These are phyloP conservation scores for Sminthopsis crassicaudata DNA, from an alignment of 2,113 vertebrate species.

Conservation along the genomic window DNA sequence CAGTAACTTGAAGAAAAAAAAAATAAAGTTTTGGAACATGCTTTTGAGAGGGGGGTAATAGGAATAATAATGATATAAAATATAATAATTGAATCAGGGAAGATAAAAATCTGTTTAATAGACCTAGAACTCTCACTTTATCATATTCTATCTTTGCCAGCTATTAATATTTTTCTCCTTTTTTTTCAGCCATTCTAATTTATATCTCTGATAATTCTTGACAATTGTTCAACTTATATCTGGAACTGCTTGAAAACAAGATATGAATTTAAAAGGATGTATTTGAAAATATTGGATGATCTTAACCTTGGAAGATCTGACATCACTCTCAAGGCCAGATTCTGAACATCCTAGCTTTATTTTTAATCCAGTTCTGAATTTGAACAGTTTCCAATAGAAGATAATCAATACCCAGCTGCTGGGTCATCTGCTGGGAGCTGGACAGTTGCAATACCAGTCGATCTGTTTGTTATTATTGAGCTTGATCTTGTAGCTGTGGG, in stretches of 20 bases:
- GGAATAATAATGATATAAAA: background rate
- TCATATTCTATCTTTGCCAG: background rate
- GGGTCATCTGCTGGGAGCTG: background rate
- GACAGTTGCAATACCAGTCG: background rate
- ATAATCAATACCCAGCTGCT: background rate
- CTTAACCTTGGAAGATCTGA: constrained; percentile 46
- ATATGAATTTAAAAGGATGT: constrained; percentile 48
- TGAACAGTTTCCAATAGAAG: background rate
- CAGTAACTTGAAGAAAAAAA: background rate
- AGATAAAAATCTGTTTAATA: background rate
- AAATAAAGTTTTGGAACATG: background rate
- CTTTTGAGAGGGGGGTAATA: background rate
- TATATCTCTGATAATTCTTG: background rate
- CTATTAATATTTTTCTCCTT: background rate
- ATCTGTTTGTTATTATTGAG: background rate
- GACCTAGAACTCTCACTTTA: background rate
- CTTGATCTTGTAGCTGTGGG: constrained; percentile 13
- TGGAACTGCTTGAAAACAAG: constrained; percentile 48
- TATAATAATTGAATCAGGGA: background rate
- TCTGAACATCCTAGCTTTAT: background rate
- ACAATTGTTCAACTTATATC: constrained; percentile 16
- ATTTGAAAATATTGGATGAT: constrained; percentile 4
- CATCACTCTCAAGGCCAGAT: background rate
- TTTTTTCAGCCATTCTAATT: background rate
- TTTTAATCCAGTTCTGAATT: background rate